These are phyloP conservation scores for Rhyacophila evoluta DNA, from an alignment of 2,888 invertebrate genomes.

Conservation along the genomic window DNA sequence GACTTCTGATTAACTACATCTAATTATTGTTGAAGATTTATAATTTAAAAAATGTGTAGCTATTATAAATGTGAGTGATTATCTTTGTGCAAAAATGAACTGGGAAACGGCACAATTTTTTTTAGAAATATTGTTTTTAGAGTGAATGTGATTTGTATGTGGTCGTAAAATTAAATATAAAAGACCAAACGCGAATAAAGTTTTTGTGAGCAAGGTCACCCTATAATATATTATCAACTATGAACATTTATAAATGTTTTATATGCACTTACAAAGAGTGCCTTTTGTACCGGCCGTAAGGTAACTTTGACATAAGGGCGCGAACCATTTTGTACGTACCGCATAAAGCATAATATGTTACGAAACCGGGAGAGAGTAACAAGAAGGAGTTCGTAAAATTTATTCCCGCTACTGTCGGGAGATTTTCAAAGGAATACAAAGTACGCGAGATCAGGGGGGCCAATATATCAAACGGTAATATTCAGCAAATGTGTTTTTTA, in stretches of 20 bases:
- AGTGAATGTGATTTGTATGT: no score
- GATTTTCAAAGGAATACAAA: slow-evolving; percentile 18
- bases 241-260: slow-evolving; percentile 5
- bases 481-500: slow-evolving; percentile 22
- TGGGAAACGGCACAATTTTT: no score
- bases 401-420: neutral
- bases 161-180: neutral
- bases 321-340: slow-evolving; percentile 17
- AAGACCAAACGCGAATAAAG: no score
- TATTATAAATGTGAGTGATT: no score
- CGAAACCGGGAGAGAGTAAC: neutral
- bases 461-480: slow-evolving; percentile 22
- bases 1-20: no score
- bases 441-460: neutral
- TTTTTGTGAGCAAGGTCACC: no score
- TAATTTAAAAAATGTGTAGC: no score
- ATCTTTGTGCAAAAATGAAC: no score
- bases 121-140: no score
- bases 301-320: neutral
- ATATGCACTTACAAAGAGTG: slow-evolving; percentile 13
- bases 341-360: slow-evolving; percentile 15
- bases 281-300: neutral
- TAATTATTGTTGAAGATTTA: no score
- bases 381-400: slow-evolving; percentile 18
- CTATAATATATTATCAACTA: no score